phyloP scores from a whole-genome alignment of 2,888 invertebrate genomes.

The Empis livida region DNA sequence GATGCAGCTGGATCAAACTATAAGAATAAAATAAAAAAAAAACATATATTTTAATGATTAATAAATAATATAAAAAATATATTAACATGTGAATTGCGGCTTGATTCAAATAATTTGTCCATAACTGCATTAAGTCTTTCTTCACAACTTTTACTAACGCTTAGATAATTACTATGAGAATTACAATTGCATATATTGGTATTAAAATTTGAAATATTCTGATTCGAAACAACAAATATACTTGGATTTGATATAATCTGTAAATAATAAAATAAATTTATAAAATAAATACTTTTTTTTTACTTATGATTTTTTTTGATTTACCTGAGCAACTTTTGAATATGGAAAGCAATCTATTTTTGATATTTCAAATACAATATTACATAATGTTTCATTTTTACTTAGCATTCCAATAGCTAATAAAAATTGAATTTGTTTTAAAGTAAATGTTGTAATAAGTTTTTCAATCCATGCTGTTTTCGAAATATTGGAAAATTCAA shows the following conservation, averaged over 20 bases:
- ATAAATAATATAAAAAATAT: too few species aligned
- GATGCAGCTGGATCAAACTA: constrained; percentile 23
- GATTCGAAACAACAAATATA: background rate
- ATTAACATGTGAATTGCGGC: too few species aligned
- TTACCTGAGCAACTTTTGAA: constrained; percentile 26
- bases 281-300: too few species aligned
- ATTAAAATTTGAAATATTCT: constrained; percentile 22
- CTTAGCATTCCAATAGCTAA: constrained; percentile 28
- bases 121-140: constrained; percentile 27
- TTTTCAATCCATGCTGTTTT: constrained; percentile 32
- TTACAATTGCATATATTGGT: background rate
- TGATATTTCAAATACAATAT: constrained; percentile 29
- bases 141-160: constrained; percentile 26
- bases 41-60: too few species aligned
- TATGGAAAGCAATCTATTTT: constrained; percentile 29
- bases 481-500: constrained; percentile 29
- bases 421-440: constrained; percentile 27
- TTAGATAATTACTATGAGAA: constrained; percentile 23
- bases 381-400: constrained; percentile 22
- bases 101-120: too few species aligned
- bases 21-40: too few species aligned
- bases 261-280: too few species aligned
- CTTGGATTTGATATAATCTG: too few species aligned
- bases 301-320: background rate
- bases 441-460: constrained; percentile 23